Percentiles rank a stretch among this genome's conserved stretches.
Conservation (phyloP, 2,888 invertebrate genomes). For the Synanthedon formicaeformis region DNA sequence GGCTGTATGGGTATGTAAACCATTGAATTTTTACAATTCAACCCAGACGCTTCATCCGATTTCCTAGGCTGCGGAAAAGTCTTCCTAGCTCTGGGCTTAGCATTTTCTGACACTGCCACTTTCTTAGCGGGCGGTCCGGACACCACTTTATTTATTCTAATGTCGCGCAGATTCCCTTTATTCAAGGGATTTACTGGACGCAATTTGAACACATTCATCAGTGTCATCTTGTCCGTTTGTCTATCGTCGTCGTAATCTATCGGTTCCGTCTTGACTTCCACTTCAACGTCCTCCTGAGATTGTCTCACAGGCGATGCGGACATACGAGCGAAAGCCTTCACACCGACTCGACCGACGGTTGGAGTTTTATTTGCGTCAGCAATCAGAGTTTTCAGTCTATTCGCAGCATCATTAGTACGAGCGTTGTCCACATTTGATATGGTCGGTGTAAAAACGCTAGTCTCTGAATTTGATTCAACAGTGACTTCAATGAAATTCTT, state of each 20-base stretch:
- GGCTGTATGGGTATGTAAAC: conserved; percentile 64
- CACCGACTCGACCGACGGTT: conserved; percentile 49
- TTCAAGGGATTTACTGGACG: conserved; percentile 31
- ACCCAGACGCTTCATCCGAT: conserved; percentile 40
- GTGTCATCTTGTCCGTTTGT: conserved; percentile 45
- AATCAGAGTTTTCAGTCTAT: conserved; percentile 33
- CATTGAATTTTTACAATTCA: conserved; percentile 60
- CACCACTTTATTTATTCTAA: conserved; percentile 46
- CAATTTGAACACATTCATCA: conserved; percentile 49
- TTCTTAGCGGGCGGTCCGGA: conserved; percentile 25
- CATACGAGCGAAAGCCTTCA: conserved; percentile 56
- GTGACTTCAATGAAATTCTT: conserved; percentile 24
- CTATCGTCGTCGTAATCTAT: conserved; percentile 53
- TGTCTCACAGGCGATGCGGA: conserved; percentile 26
- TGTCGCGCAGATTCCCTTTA: conserved; percentile 33
- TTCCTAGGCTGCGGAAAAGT: conserved; percentile 52
- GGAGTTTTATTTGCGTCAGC: conserved; percentile 11
- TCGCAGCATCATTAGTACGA: conserved; percentile 32
- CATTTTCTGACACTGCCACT: conserved; percentile 22
- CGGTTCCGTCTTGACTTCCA: conserved; percentile 57
- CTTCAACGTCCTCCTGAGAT: conserved; percentile 20
- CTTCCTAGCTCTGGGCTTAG: conserved; percentile 43
- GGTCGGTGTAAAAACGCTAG: conserved; percentile 39
- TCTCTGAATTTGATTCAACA: conserved; percentile 24
- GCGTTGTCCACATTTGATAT: conserved; percentile 26